Conservation (phyloP, 23 tunicate genomes). For the Halocynthia aurantium region DNA sequence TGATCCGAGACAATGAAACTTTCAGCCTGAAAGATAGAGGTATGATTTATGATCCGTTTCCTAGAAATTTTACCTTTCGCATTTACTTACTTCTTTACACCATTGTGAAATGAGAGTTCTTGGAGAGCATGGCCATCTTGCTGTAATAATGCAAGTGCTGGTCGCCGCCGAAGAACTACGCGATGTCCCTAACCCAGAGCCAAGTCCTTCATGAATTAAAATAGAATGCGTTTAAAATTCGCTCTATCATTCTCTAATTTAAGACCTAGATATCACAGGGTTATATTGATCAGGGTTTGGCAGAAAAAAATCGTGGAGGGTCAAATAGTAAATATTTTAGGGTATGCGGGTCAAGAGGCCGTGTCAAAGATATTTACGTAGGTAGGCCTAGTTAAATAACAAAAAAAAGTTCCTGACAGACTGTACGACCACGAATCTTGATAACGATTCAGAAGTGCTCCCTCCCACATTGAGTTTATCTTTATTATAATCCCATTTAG, state of each 20-base stretch:
- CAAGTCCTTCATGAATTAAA: too few species aligned
- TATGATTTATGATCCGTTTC: background rate
- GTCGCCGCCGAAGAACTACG: background rate
- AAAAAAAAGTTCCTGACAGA: too few species aligned
- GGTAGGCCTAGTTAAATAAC: too few species aligned
- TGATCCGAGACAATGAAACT: conserved; percentile 3
- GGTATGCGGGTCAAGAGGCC: too few species aligned
- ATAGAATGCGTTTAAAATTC: background rate
- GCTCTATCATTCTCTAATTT: background rate
- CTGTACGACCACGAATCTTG: too few species aligned
- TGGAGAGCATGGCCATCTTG: conserved; percentile 17
- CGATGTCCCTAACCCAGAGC: background rate
- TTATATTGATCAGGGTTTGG: background rate
- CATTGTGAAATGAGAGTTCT: conserved; percentile 26
- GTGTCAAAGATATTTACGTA: too few species aligned
- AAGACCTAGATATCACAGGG: background rate
- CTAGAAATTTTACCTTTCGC: background rate
- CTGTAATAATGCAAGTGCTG: background rate
- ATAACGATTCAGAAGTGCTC: too few species aligned
- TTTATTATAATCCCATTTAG: too few species aligned
- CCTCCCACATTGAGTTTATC: too few species aligned
- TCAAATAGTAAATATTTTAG: too few species aligned
- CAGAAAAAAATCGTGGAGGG: too few species aligned
- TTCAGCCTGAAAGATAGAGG: conserved; percentile 5
- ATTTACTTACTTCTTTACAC: conserved; percentile 50